phyloP scores from a whole-genome alignment of 1,140 invertebrate species.

The Drosophila athabasca region DNA sequence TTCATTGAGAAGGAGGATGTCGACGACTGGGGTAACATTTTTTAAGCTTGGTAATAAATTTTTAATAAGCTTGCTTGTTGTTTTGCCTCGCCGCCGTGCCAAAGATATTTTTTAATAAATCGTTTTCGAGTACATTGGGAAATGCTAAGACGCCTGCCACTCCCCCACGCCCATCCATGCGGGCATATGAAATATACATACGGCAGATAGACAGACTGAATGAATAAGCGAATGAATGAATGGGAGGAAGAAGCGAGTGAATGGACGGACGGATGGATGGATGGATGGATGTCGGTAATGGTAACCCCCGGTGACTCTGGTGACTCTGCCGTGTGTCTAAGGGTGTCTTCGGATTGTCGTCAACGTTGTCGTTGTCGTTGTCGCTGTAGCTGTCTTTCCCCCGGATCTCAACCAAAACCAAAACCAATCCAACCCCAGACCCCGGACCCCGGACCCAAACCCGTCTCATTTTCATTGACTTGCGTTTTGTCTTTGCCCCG shows the following conservation, averaged over 20 bases:
- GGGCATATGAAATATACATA: constrained; percentile 51
- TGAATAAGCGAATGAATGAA: constrained; percentile 28
- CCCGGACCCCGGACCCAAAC: background rate
- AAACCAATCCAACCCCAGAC: constrained; percentile 9
- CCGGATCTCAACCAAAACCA: background rate
- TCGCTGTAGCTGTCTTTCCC: constrained; percentile 16
- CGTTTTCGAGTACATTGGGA: constrained; percentile 79
- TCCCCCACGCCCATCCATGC: constrained; percentile 6
- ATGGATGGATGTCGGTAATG: constrained; percentile 58
- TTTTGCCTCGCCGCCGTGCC: constrained; percentile 69
- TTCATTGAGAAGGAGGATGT: background rate
- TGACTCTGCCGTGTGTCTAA: constrained; percentile 57
- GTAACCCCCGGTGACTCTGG: constrained; percentile 62
- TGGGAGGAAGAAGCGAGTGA: no score
- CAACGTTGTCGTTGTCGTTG: constrained; percentile 39
- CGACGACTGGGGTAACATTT: constrained; percentile 78
- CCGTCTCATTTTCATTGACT: constrained; percentile 63
- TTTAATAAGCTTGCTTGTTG: constrained; percentile 82
- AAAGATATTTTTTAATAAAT: constrained; percentile 82
- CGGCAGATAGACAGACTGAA: constrained; percentile 56
- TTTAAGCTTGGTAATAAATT: constrained; percentile 81
- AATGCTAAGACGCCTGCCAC: constrained; percentile 64
- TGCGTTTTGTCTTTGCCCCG: constrained; percentile 50
- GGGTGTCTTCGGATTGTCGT: constrained; percentile 77
- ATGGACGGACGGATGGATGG: constrained; percentile 17